Evolutionary conservation across 2,113 vertebrate species (phyloP), one percentile per base, ranked within the genome.

Genomic region (Scomber colias): DNA sequence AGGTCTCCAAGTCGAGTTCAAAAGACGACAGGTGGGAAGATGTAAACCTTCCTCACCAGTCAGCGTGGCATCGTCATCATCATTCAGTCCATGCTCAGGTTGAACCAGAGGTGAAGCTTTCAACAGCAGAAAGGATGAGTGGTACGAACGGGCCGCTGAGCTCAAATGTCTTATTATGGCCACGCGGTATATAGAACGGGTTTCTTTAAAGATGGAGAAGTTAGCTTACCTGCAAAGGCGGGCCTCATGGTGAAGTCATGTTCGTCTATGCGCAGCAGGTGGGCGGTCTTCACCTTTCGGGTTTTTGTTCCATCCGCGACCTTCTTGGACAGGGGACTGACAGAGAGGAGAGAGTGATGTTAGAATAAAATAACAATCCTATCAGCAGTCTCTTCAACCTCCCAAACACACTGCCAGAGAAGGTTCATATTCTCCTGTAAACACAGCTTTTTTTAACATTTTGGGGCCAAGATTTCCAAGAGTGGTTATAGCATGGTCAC

Each of bases 211-310:
- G 54, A 53, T 10, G 5, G 3, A 21, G 8, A 68, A 21, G 2
- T 0, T n/a, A 24, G 7, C 66, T 86, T 93, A 98, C 98, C 98
- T 96, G 96, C 98, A 46, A 99, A 99, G 53, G 96, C 97, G 0
- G 98, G 98, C 71, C 98, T 94, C 97, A 98, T 97, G 90, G 95
- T 96, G 90, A 99, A 99, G 86, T 99, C 98, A 0, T 98, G 97
- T 13, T 98, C 96, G 0, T 98, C 95, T 0, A 99, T 96, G 48
- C 95, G 92, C 71, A 99, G 96, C 4, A 99, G 96, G 16, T 96
- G 96, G 66, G 94, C 96, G 0, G 94, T 95, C 90, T 96, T 97
- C 83, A 95, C 92, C 72, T 88, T 95, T 62, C 69, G 79, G n/a
- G 85, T 77, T 93, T 98, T 98, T 77, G 97, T 99, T 79, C 95